Percentiles rank a stretch among this genome's conserved stretches.
Evolutionary conservation across 2,797 vertebrate species (phyloP).

Genomic region (Labroides dimidiatus): DNA sequence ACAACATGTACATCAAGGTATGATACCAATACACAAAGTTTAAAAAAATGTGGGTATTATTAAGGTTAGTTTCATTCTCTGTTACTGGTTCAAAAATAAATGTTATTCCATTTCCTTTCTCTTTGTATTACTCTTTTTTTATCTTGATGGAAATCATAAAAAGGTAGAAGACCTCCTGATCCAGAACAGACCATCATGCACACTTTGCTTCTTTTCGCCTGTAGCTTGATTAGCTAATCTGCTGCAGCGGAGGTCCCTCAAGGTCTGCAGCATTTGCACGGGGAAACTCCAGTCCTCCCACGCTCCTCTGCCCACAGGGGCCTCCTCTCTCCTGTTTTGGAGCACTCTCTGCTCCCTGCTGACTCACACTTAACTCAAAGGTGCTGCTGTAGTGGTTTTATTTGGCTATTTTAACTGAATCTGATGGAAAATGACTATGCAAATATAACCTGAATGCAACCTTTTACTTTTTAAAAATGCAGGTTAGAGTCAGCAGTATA

Average conservation of each 20-base stretch:
- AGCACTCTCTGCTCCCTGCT: not conserved
- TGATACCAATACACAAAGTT: no score
- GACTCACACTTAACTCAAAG: conserved; percentile 26
- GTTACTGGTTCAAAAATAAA: no score
- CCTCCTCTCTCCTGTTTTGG: conserved; percentile 31
- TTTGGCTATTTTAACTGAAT: not conserved
- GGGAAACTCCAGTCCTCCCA: conserved; percentile 21
- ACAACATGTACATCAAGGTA: no score
- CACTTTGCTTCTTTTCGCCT: conserved; percentile 20
- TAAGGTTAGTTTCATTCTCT: no score
- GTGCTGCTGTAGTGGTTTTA: conserved; percentile 18
- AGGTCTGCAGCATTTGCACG: conserved; percentile 32
- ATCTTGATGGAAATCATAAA: no score
- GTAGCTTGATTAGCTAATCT: conserved; percentile 54
- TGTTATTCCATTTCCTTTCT: no score
- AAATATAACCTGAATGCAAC: conserved; percentile 18
- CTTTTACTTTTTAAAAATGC: conserved; percentile 4
- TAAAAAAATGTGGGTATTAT: no score
- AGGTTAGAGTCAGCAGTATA: not conserved
- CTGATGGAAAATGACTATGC: conserved; percentile 5
- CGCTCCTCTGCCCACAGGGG: conserved; percentile 11
- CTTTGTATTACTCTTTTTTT: no score
- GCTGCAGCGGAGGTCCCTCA: conserved; percentile 34
- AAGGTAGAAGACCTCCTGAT: conserved; percentile 37
- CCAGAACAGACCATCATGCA: conserved; percentile 14